Evolutionary conservation across 1,140 invertebrate genomes (phyloP).

Genomic region (Drosophila biarmipes): DNA sequence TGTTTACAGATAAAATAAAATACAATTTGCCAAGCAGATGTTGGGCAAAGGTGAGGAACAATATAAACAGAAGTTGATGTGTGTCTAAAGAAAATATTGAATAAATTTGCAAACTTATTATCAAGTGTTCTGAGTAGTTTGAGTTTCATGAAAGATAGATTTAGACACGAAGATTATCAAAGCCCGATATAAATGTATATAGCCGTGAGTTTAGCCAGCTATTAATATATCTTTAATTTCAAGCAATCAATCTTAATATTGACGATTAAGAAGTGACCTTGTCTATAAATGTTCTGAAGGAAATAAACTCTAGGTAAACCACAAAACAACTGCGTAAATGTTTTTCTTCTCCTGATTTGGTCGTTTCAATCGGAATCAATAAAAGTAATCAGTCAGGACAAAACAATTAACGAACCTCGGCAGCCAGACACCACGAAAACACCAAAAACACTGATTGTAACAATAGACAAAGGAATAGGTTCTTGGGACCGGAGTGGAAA

Average conservation of each 20-base stretch:
- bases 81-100: constrained; percentile 10
- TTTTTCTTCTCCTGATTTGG: constrained; percentile 22
- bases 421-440: constrained; percentile 31
- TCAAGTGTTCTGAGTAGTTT: background rate
- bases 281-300: background rate
- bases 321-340: constrained; percentile 34
- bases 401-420: constrained; percentile 62
- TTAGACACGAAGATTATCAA: background rate
- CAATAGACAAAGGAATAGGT: constrained; percentile 1
- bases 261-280: background rate
- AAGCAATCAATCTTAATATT: background rate
- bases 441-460: constrained; percentile 39
- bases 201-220: too few relatives aligned
- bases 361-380: constrained; percentile 55
- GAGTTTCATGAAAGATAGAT: background rate
- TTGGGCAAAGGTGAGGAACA: constrained; percentile 19
- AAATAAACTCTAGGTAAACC: background rate
- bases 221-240: background rate
- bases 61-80: constrained; percentile 21
- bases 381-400: constrained; percentile 67
- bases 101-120: constrained; percentile 21
- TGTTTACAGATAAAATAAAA: constrained; percentile 41
- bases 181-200: too few relatives aligned
- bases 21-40: constrained; percentile 36
- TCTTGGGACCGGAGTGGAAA: background rate